A percentile compares a stretch with the other conserved stretches of the same genome.
phyloP scores from a whole-genome alignment of 1,140 invertebrate species.

The Eufriesea mexicana region DNA sequence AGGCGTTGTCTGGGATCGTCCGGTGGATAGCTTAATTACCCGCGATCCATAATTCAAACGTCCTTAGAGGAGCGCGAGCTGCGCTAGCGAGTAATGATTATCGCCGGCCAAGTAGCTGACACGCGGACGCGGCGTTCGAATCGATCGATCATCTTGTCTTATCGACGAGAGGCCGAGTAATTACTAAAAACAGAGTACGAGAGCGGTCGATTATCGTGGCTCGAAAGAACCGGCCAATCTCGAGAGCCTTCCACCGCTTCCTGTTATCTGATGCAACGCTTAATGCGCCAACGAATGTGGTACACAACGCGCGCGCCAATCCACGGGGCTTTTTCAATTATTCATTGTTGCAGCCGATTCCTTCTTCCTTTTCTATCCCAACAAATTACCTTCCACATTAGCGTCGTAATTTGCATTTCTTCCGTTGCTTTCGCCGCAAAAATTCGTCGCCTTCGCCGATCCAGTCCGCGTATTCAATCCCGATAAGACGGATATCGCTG shows the following conservation, averaged over 20 bases:
- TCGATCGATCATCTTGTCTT: conserved; percentile 53
- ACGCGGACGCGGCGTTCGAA: conserved; percentile 18
- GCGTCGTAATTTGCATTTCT: not conserved
- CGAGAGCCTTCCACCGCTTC: conserved; percentile 10
- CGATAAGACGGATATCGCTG: too few species aligned
- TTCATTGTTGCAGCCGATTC: not conserved
- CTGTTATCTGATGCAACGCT: conserved; percentile 32
- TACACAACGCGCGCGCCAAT: not conserved
- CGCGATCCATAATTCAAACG: conserved; percentile 42
- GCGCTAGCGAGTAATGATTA: conserved; percentile 47
- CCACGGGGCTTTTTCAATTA: conserved; percentile 1
- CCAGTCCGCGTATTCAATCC: too few species aligned
- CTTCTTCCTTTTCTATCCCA: too few species aligned
- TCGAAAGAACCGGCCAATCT: conserved; percentile 15
- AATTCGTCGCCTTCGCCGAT: not conserved
- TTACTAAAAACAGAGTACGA: conserved; percentile 42
- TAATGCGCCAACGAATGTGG: conserved; percentile 28
- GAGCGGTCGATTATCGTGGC: conserved; percentile 23
- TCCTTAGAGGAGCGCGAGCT: conserved; percentile 25
- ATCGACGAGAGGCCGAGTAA: conserved; percentile 34
- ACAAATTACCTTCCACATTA: not conserved
- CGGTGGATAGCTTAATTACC: conserved; percentile 47
- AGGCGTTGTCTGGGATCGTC: conserved; percentile 12
- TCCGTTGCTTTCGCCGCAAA: not conserved
- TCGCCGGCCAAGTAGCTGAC: conserved; percentile 35